A percentile compares a stretch with the other conserved stretches of the same genome.
phyloP scores from a whole-genome alignment of 2,888 invertebrate species.

The Anthophora plumipes region DNA sequence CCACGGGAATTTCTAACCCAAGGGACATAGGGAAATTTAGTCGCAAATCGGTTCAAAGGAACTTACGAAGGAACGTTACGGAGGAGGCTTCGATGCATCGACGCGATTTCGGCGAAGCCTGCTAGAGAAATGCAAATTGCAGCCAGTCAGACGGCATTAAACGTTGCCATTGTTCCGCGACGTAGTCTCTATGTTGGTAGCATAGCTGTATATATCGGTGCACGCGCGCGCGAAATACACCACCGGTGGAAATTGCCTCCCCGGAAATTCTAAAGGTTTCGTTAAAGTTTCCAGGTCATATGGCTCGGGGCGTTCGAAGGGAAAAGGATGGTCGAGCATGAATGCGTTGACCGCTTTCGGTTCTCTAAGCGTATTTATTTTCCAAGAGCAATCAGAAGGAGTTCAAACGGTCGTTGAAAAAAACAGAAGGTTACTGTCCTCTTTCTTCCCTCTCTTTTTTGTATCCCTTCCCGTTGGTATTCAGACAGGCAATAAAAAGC shows the following conservation, averaged over 20 bases:
- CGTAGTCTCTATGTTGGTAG: slow-evolving; percentile 29
- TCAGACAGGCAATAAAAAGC: slow-evolving; percentile 12
- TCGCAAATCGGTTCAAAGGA: slow-evolving; percentile 52
- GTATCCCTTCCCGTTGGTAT: background rate
- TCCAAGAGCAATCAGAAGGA: slow-evolving; percentile 43
- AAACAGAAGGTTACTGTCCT: background rate
- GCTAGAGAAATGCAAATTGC: slow-evolving; percentile 73
- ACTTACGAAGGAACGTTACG: slow-evolving; percentile 42
- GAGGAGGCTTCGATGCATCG: slow-evolving; percentile 53
- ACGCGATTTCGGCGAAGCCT: slow-evolving; percentile 40
- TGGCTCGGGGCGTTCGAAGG: slow-evolving; percentile 54
- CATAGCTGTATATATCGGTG: slow-evolving; percentile 43
- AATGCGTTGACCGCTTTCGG: slow-evolving; percentile 52
- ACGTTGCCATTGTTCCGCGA: slow-evolving; percentile 55
- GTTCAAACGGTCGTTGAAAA: slow-evolving; percentile 22
- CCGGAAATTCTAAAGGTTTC: slow-evolving; percentile 73
- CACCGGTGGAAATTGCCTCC: slow-evolving; percentile 68
- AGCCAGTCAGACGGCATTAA: slow-evolving; percentile 65
- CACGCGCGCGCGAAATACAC: slow-evolving; percentile 51
- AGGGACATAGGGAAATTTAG: slow-evolving; percentile 29
- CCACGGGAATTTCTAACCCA: slow-evolving; percentile 56
- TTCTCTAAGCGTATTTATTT: slow-evolving; percentile 48
- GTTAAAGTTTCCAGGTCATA: slow-evolving; percentile 77
- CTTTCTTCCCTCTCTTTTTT: slow-evolving; percentile 2
- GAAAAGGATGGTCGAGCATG: slow-evolving; percentile 20